Evolutionary conservation across 1,140 invertebrate species (phyloP), one percentile per base, ranked within the genome.

Genomic region (Tetramorium simillimum): DNA sequence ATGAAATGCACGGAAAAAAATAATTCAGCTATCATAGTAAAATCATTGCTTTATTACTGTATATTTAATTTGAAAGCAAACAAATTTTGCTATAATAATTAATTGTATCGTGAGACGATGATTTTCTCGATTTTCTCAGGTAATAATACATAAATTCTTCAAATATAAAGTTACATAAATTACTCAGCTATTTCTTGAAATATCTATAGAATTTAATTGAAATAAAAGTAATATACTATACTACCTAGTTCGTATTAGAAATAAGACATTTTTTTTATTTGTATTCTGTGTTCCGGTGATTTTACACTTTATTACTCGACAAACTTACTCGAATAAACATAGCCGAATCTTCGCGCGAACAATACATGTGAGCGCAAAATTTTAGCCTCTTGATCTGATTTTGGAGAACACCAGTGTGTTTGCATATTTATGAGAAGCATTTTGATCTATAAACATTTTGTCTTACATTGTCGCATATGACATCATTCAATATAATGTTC

Each of bases 371-470:
- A 78, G 46, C 16, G 16, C 10, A 78, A 78, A 10, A 78, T 78
- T 46, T 46, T 49, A 14, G 43, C 46, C 18, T 78, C 75, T n/a
- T 49, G 10, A 12, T 63, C 5, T 5, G 40, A n/a, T 0, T 63
- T 78, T 2, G 43, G 24, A 28, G 75, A 78, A 21, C 9, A 78
- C 58, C 75, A 78, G 18, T 78, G 40, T 14, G 49, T 24, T 21
- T 49, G 40, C 3, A 78, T 78, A 14, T 78, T n/a, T 2, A 49
- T 0, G 43, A 78, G 7, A 49, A 78, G 24, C 10, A 37, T 46
- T 18, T 78, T 78, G 14, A 78, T 78, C 76, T 78, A 28, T 21
- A 18, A 53, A 53, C 18, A 53, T 53, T 51, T 51, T 51, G 4
- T 51, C 14, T 51, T 51, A 51, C 14, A 46, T 46, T 12, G 43